Base-by-base conservation (phyloP, 2,113 vertebrate species). In the Channa argus region DNA sequence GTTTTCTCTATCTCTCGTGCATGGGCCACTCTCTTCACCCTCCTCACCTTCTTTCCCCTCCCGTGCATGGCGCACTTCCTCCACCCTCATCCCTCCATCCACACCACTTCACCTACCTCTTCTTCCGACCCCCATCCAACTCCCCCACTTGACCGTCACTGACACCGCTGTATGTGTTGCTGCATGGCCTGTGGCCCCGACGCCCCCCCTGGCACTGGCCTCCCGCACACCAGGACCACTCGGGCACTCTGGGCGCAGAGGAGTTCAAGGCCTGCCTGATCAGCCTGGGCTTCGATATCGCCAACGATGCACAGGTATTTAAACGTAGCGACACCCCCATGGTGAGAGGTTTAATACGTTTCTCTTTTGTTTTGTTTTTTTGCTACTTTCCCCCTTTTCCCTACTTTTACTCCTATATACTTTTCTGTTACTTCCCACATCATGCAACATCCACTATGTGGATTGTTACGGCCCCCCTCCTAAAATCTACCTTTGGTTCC, bases 201-300 rank as follows among this genome's bases (percentile, higher is more conserved):
- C 93, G 84, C 85, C 85, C 83, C 80, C 50, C 86, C 90, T 88
- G 88, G 80, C 88, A 74, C 86, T 85, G 80, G 85, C 80, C 82
- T 8, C 78, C 63, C 83, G 69, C 90, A 71, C 87, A 91, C 91
- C 95, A 99, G 98, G 98, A 99, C 92, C 98, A 98, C 96, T 97
- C 97, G 91, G 98, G 98, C 96, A 98, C 95, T 91, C 95, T 99
- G 95, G 98, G 97, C 93, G 96, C 97, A 38, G 98, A 99, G 93
- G 98, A 99, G 87, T 99, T 99, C 96, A 98, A 98, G 96, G 97
- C 98, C 95, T 99, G 98, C 95, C 98, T 99, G 96, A 99, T 99
- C 98, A 99, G 97, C 95, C 96, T 99, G 96, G 98, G 98, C 94
- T 99, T 97, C 95, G 97, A 99, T 97, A 99, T 99, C 96, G 97